phyloP scores from a whole-genome alignment of 2,888 invertebrate genomes.

The Volucella zonaria region DNA sequence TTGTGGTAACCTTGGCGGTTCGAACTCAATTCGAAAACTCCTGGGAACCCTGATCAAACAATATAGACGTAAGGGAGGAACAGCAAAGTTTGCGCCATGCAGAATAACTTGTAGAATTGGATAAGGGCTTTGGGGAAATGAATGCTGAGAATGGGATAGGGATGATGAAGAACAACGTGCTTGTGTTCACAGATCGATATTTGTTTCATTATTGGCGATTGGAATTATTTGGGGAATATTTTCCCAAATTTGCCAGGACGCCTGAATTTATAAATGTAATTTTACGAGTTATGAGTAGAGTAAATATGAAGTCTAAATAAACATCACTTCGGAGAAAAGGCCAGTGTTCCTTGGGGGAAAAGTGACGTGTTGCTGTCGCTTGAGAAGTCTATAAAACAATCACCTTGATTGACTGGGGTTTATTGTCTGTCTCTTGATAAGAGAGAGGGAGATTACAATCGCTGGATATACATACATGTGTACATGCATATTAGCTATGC shows the following conservation, averaged over 20 bases:
- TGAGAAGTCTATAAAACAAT: too few relatives aligned
- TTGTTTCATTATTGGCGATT: slow-evolving; percentile 44
- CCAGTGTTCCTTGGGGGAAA: too few relatives aligned
- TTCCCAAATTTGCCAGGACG: slow-evolving; percentile 1
- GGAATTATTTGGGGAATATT: slow-evolving; percentile 42
- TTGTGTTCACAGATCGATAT: slow-evolving; percentile 34
- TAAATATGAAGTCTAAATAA: too few relatives aligned
- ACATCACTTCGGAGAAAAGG: too few relatives aligned
- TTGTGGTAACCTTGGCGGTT: slow-evolving; percentile 24
- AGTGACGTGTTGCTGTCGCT: too few relatives aligned
- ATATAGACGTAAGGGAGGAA: not conserved
- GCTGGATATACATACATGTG: too few relatives aligned
- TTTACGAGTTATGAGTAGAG: not conserved
- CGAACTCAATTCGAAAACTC: slow-evolving; percentile 24
- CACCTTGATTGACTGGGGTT: too few relatives aligned
- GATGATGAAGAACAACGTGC: slow-evolving; percentile 27
- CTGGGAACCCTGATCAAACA: slow-evolving; percentile 48
- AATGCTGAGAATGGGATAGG: slow-evolving; percentile 2
- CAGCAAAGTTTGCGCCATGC: not conserved
- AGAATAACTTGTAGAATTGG: slow-evolving; percentile 26
- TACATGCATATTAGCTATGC: too few relatives aligned
- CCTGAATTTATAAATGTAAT: slow-evolving; percentile 10
- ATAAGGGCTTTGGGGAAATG: not conserved
- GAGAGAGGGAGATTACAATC: too few relatives aligned
- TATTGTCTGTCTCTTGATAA: too few relatives aligned